Conservation (phyloP, 2,113 vertebrate species). For the Percopsis transmontana region DNA sequence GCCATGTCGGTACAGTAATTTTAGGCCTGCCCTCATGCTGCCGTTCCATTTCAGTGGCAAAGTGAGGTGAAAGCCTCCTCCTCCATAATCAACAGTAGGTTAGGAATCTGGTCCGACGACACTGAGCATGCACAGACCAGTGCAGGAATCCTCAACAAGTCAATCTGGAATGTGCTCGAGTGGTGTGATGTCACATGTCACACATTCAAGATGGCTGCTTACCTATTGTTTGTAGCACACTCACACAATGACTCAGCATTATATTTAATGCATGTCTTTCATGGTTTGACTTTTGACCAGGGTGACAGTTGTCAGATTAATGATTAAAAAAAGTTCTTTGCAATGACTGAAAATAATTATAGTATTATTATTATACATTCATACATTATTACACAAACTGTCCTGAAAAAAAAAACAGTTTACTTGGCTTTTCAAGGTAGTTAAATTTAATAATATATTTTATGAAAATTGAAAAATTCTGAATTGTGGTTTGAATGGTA, state of each 20-base stretch:
- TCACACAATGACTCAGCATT: not conserved
- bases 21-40: constrained; percentile 28
- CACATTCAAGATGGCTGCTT: constrained; percentile 6
- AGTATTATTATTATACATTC: no score
- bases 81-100: constrained; percentile 7
- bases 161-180: constrained; percentile 60
- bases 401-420: no score
- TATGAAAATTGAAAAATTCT: no score
- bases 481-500: not conserved
- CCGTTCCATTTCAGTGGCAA: constrained; percentile 47
- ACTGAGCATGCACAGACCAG: constrained; percentile 77
- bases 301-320: constrained; percentile 26
- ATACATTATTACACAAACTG: no score
- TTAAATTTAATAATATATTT: no score
- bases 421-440: no score
- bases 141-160: constrained; percentile 68
- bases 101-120: constrained; percentile 76
- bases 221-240: not conserved
- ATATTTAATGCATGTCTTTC: not conserved
- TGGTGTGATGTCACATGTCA: constrained; percentile 59
- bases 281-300: constrained; percentile 13
- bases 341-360: no score
- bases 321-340: constrained; percentile 29
- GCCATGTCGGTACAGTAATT: constrained; percentile 44
- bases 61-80: constrained; percentile 44